Base-by-base conservation (phyloP, 2,113 vertebrate species). In the Lepus europaeus region DNA sequence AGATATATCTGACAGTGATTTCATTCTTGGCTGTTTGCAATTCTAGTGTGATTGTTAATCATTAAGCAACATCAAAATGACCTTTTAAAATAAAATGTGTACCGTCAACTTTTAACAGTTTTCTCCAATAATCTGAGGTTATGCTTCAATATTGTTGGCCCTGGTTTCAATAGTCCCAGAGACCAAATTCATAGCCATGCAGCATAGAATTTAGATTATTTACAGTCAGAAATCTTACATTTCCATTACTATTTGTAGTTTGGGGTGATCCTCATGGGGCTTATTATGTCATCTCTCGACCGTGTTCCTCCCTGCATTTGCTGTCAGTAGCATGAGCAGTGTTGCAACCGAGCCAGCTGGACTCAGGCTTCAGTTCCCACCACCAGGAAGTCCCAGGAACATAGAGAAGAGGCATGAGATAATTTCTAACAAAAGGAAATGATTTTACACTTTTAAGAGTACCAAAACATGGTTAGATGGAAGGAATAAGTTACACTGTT, bases 91-190 rank as follows among this genome's bases (percentile, higher is more conserved):
- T 49, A 73, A 95, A 94, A 73, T 69, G 25, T 51, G 76, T 20
- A 25, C 6, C 61, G 31, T 94, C 64, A 39, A 5, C 80, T 78
- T 94, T 89, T 93, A 91, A 89, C 64, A 66, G 56, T 88, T 91
- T 87, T 88, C 70, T 83, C 53, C 81, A 91, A 74, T 90, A 92
- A 87, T 93, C 89, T 88, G n/a, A 95, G 87, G 89, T 91, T 90
- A 56, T 70, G 81, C 25, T 78, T 92, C 9, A 10, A 93, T 84
- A 82, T 66, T 72, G 56, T 90, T 94, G 76, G 39, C 59, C 69
- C 7, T 63, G 8, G 31, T 93, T 94, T 94, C 70, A 29, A 64
- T 74, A 88, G 45, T 74, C 87, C 29, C 64, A 59, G 93, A 87
- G 14, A 91, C 93, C 61, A 82, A 92, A 95, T 53, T 17, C 16